Base-by-base conservation (phyloP, 2,888 invertebrate species). In the Nysson spinosus region DNA sequence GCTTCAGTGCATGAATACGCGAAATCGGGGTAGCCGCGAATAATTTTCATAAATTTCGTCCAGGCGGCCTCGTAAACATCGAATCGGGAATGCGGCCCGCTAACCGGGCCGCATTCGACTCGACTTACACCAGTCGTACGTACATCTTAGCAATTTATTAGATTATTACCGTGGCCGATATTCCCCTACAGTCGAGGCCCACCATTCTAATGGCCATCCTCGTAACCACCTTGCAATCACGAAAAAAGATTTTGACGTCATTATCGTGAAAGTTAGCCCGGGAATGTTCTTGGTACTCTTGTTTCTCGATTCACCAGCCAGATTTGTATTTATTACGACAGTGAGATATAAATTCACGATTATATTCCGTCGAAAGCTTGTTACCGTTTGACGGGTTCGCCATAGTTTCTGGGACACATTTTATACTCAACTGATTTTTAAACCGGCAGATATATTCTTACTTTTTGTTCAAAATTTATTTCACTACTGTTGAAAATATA, bases 1-100 rank as follows among this genome's bases (percentile, higher is more conserved):
- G 17, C 9, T n/a, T 14, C 37, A 54, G 37, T 16, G 66, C 71
- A 77, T 74, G 75, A 80, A 79, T 73, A 78, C 77, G 75, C 75
- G 75, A 79, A 75, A 78, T 77, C 69, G 72, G 66, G 69, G 68
- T 66, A 77, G 71, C 66, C 71, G 68, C 73, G 82, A 85, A 85
- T 85, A 85, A 85, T 84, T 84, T 84, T 85, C 83, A 85, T 84
- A 85, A 84, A 85, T 85, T 83, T 81, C 72, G 66, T 34, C 49
- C 32, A 37, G 44, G 46, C 26, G 63, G 67, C 67, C 74, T 81
- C 81, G 80, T 81, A 81, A 83, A 83, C 75, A 80, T 80, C 47
- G 72, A 34, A 70, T 70, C 54, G 71, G 63, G 69, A 76, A 71
- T 71, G 65, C 63, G 50, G 50, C 46, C 54, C 54, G 35, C 34